Conservation (phyloP, 1,140 invertebrate genomes). For the Trichonephila clavata region DNA sequence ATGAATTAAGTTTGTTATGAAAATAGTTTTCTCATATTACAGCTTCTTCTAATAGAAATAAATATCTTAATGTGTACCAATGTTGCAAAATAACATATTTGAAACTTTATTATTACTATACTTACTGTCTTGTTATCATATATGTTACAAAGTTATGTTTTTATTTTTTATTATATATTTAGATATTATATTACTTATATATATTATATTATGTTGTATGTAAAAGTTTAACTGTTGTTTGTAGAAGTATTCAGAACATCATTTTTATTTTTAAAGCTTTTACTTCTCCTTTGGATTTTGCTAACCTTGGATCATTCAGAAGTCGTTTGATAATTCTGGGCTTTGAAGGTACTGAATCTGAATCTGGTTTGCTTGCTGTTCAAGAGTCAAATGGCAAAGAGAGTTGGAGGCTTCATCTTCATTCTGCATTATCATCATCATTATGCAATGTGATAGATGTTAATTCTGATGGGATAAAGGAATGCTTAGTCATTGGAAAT, state of each 20-base stretch:
- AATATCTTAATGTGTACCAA: no score
- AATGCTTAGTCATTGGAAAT: conserved; percentile 70
- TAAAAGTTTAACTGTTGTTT: no score
- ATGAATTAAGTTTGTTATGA: no score
- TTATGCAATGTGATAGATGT: conserved; percentile 47
- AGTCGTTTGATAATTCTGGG: conserved; percentile 49
- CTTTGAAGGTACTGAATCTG: conserved; percentile 37
- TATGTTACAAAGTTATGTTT: no score
- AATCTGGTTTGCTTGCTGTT: conserved; percentile 60
- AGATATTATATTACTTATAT: no score
- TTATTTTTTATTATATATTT: no score
- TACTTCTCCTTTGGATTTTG: conserved; percentile 58
- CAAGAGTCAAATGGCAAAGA: conserved; percentile 59
- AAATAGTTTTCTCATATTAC: no score
- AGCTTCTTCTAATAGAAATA: no score
- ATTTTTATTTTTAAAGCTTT: conserved; percentile 46
- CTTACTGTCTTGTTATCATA: no score
- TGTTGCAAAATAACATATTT: no score
- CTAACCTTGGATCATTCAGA: neutral
- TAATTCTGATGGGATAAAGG: conserved; percentile 59
- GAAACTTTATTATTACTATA: no score
- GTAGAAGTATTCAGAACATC: neutral
- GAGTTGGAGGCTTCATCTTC: conserved; percentile 53
- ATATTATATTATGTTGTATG: no score
- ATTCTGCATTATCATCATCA: conserved; percentile 39